Evolutionary conservation across 2,113 vertebrate species (phyloP).

Genomic region (Tupaia chinensis): DNA sequence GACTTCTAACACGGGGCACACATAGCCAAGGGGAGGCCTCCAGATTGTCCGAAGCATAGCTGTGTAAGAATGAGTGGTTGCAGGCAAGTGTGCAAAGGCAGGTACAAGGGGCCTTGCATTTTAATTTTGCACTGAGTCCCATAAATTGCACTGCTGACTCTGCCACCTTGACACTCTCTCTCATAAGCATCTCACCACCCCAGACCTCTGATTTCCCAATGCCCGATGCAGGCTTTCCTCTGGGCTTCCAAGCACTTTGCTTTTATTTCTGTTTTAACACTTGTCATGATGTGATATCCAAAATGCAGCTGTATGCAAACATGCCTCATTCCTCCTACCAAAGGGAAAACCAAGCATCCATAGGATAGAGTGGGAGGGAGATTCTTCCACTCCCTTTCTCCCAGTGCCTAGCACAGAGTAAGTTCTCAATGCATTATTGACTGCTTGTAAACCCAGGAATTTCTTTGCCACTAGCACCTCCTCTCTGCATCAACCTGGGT

Average conservation of each 20-base stretch:
- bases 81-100: no score
- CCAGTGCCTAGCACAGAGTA: background rate
- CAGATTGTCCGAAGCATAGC: no score
- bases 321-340: background rate
- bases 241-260: background rate
- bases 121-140: background rate
- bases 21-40: no score
- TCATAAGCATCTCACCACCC: no score
- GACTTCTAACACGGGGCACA: no score
- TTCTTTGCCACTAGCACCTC: no score
- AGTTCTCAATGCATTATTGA: background rate
- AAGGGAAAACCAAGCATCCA: background rate
- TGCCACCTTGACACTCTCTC: background rate
- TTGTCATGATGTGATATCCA: background rate
- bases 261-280: background rate
- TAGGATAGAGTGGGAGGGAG: no score
- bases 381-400: background rate
- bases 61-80: no score
- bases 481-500: rapidly evolving
- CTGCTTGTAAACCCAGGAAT: background rate
- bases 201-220: background rate
- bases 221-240: background rate
- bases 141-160: background rate
- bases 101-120: background rate
- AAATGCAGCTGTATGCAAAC: background rate